phyloP scores from a whole-genome alignment of 2,888 invertebrate genomes.

The Anoplius nigerrimus region DNA sequence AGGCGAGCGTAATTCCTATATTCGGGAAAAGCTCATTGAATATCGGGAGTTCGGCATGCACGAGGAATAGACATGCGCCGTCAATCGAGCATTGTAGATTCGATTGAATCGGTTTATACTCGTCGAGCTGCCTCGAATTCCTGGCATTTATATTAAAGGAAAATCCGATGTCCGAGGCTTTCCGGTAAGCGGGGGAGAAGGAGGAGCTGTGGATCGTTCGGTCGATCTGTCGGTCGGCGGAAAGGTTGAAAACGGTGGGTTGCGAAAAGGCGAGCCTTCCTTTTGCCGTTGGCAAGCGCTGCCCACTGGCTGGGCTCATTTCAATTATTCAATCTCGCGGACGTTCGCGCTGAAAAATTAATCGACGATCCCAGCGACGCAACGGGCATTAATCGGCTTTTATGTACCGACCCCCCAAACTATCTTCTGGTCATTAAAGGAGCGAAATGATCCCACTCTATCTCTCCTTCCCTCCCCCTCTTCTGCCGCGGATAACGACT shows the following conservation, averaged over 20 bases:
- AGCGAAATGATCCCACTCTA: conserved; percentile 26
- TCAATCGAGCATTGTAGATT: conserved; percentile 1
- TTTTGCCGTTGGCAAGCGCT: no score
- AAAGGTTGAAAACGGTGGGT: no score
- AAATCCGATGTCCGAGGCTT: no score
- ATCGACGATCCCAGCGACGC: conserved; percentile 25
- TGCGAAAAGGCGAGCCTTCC: no score
- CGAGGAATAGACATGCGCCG: neutral
- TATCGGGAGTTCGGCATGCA: conserved; percentile 1
- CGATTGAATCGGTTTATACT: conserved; percentile 2
- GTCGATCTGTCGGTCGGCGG: no score
- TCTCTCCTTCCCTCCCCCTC: no score
- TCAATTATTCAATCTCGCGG: no score
- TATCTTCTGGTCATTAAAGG: conserved; percentile 28
- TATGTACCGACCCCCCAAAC: conserved; percentile 24
- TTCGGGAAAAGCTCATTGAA: neutral
- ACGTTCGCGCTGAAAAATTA: conserved; percentile 14
- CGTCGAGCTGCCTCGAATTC: neutral
- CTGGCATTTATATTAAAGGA: no score
- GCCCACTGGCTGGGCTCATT: no score
- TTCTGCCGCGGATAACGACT: conserved; percentile 26
- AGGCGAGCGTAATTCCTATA: neutral
- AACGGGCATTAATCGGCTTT: conserved; percentile 37
- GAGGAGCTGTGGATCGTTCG: no score
- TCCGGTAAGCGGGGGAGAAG: no score